Base-by-base conservation (phyloP, 2,797 vertebrate genomes). In the Tolypeutes matacus region DNA sequence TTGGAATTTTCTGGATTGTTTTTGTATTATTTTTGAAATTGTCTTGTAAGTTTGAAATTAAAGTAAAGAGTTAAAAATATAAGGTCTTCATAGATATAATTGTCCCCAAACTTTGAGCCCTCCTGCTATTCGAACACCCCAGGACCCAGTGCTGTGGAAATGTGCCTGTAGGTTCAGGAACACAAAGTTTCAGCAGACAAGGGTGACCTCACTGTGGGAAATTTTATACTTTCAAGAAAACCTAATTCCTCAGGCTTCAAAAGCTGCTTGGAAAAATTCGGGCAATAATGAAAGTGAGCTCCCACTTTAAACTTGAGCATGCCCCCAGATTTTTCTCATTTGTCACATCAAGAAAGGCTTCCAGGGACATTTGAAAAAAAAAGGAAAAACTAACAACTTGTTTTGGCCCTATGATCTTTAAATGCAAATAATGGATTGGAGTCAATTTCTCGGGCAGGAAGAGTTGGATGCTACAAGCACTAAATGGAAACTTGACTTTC, bases 321-420 rank as follows among this genome's bases (percentile, higher is more conserved):
- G 36, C 86, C 34, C 77, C 86, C 72, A 93, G 90, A 67, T 84
- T 95, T 80, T 94, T 95, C 94, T 58, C 0, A 93, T 97, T 86
- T 96, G 86, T 95, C 83, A 75, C 64, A 82, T 95, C 88, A 96
- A 86, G 72, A 91, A 95, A 90, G 64, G 76, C 77, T 88, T 83
- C 67, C 51, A 94, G 95, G 93, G 53, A 91, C 25, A 94, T 86
- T 88, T 46, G 46, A 65, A 46, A 14, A 29, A 65, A 17, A 31
- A 13, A 27, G 31, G 31, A 49, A 67, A 75, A 86, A 77, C 36
- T 60, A 73, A 88, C 86, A 95, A 85, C 31, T 77, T 70, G 75
- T 86, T 85, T 86, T 88, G 80, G 76, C 65, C 46, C 86, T 77
- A 36, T 60, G 88, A 89, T 85, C 89, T 96, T 65, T 85, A 96